phyloP scores from a whole-genome alignment of 2,113 vertebrate species.

The Cephalopterus ornatus region DNA sequence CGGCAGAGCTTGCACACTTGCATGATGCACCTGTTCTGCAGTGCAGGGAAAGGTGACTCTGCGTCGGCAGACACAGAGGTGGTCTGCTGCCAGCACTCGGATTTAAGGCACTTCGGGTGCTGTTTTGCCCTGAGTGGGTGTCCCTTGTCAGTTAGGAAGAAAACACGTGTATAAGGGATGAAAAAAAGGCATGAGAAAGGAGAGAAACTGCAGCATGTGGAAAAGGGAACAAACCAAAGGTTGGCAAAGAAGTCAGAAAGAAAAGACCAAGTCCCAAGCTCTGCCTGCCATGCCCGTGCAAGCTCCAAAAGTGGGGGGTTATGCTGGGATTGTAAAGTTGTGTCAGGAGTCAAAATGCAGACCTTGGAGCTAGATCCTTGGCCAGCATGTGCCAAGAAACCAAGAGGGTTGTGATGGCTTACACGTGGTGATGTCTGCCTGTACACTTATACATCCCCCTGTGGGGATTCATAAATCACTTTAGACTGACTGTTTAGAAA shows the following conservation, averaged over 20 bases:
- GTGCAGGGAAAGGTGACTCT: background rate
- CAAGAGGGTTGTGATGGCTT: background rate
- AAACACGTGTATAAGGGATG: background rate
- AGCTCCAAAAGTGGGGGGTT: background rate
- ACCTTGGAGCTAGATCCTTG: background rate
- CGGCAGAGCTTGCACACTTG: background rate
- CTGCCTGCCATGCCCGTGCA: background rate
- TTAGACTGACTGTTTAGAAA: background rate
- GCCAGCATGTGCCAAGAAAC: background rate
- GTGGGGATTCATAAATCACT: background rate
- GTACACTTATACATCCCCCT: background rate
- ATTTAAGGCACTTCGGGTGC: background rate
- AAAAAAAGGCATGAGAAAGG: background rate
- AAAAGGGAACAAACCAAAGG: background rate
- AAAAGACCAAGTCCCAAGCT: background rate
- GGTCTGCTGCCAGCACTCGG: background rate
- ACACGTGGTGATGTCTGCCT: background rate
- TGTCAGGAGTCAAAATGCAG: background rate
- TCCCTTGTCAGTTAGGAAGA: background rate
- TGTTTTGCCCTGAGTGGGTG: background rate
- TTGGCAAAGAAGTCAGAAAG: background rate
- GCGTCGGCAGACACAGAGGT: constrained; percentile 27
- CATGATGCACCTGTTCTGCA: background rate
- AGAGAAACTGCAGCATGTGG: background rate
- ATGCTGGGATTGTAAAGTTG: background rate